phyloP scores from a whole-genome alignment of 2,797 vertebrate species.

The Oryzias dopingdopingensis region DNA sequence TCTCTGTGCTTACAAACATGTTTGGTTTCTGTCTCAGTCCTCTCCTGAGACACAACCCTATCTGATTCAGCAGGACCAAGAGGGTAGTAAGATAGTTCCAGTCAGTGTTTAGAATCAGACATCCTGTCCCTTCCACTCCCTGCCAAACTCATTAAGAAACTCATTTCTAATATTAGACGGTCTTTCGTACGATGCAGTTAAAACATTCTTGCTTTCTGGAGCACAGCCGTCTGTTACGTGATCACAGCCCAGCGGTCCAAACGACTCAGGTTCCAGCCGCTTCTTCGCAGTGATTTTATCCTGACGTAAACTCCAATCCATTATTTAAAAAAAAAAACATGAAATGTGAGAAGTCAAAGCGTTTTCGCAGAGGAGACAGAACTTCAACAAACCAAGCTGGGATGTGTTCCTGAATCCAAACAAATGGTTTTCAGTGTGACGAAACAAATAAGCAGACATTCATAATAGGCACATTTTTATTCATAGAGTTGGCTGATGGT shows the following conservation, averaged over 20 bases:
- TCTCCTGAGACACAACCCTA: slow-evolving; percentile 31
- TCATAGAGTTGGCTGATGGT: too few species aligned
- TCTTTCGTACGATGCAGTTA: slow-evolving; percentile 1
- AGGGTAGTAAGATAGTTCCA: slow-evolving; percentile 16
- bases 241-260: background rate
- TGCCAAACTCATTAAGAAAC: slow-evolving; percentile 36
- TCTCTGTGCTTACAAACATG: slow-evolving; percentile 17
- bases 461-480: too few species aligned
- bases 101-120: slow-evolving; percentile 44
- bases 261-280: too few species aligned
- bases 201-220: slow-evolving; percentile 4
- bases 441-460: too few species aligned
- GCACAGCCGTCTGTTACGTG: background rate
- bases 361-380: too few species aligned
- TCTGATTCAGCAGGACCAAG: slow-evolving; percentile 35
- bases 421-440: too few species aligned
- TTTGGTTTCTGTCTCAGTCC: slow-evolving; percentile 16
- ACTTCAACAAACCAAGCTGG: too few species aligned
- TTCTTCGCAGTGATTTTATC: background rate
- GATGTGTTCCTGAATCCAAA: too few species aligned
- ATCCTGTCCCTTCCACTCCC: slow-evolving; percentile 37
- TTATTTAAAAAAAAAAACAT: too few species aligned
- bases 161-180: slow-evolving; percentile 31
- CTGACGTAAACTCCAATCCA: too few species aligned
- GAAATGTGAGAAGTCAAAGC: too few species aligned